Conservation (phyloP, 2,888 invertebrate genomes). For the Ormyrus thymus region DNA sequence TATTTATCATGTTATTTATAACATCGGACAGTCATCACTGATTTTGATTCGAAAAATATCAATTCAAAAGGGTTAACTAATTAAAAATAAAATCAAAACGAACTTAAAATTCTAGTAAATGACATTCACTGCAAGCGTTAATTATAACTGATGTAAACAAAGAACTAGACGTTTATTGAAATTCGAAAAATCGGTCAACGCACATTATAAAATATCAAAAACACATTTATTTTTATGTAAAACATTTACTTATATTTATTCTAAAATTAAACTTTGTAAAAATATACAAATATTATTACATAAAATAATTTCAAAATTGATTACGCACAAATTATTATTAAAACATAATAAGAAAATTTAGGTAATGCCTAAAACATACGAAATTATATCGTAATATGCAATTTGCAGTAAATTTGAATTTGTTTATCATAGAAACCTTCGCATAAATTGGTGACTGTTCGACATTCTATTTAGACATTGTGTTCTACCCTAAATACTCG, state of each 20-base stretch:
- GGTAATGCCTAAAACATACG: too few relatives aligned
- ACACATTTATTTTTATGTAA: constrained; percentile 5
- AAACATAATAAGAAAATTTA: too few relatives aligned
- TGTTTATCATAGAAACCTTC: too few relatives aligned
- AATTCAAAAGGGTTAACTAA: constrained; percentile 7
- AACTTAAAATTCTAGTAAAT: too few relatives aligned
- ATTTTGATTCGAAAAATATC: constrained; percentile 38
- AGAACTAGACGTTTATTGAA: background rate
- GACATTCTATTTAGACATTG: constrained; percentile 28
- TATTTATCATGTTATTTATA: constrained; percentile 1
- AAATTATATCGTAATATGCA: constrained; percentile 6
- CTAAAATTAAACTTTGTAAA: background rate
- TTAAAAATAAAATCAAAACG: background rate
- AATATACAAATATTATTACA: background rate
- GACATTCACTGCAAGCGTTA: too few relatives aligned
- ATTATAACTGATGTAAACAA: too few relatives aligned
- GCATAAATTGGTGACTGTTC: constrained; percentile 17
- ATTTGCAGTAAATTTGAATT: too few relatives aligned
- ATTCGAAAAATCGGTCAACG: background rate
- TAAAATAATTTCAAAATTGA: too few relatives aligned
- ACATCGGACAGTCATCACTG: constrained; percentile 37
- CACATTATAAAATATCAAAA: too few relatives aligned
- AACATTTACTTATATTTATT: constrained; percentile 5
- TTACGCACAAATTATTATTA: too few relatives aligned
- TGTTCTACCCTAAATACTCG: constrained; percentile 43